These are phyloP conservation scores for Acanthopagrus latus DNA, from an alignment of 2,797 vertebrate genomes.

Conservation along the genomic window DNA sequence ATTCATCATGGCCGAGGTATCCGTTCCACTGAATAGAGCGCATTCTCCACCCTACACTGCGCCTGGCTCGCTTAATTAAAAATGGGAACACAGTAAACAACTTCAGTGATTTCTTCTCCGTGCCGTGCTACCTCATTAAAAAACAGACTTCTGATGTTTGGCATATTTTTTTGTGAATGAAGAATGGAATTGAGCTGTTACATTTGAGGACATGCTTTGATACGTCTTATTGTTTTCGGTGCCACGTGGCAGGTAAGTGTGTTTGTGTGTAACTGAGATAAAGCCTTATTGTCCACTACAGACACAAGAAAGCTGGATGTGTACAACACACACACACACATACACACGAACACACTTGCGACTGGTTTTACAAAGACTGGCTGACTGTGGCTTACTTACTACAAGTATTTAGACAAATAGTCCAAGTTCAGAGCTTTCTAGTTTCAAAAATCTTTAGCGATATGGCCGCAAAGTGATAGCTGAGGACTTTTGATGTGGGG, in stretches of 20 bases:
- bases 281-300: conserved; percentile 3
- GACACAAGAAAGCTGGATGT: conserved; percentile 14
- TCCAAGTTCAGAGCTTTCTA: background rate
- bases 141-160: conserved; percentile 58
- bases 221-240: conserved; percentile 49
- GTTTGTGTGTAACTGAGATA: conserved; percentile 62
- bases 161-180: conserved; percentile 30
- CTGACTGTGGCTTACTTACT: background rate
- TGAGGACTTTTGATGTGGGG: too few species aligned
- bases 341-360: background rate
- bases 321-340: conserved; percentile 9
- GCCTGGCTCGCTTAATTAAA: conserved; percentile 76
- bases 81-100: conserved; percentile 72
- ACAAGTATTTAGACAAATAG: conserved; percentile 1
- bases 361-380: conserved; percentile 7
- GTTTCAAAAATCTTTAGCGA: too few species aligned
- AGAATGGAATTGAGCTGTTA: conserved; percentile 52
- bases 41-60: conserved; percentile 72
- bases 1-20: conserved; percentile 82
- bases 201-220: conserved; percentile 50
- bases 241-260: background rate
- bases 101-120: conserved; percentile 55
- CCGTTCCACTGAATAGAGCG: conserved; percentile 76
- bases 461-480: too few species aligned
- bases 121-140: conserved; percentile 36